These are phyloP conservation scores for Chironomus tentans DNA, from an alignment of 2,888 invertebrate genomes.

Conservation along the genomic window DNA sequence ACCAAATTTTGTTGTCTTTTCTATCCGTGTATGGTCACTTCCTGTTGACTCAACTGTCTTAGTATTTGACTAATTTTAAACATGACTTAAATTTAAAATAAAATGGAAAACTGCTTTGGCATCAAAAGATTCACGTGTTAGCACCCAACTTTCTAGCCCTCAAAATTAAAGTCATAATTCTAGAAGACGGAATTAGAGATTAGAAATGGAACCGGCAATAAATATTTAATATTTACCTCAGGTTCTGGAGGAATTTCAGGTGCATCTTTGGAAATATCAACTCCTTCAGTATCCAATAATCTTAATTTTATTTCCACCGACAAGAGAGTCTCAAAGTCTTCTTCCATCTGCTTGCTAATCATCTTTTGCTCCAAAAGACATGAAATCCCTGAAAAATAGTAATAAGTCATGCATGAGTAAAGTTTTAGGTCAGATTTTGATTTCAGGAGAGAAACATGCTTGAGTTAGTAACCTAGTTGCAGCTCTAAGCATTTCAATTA, in stretches of 20 bases:
- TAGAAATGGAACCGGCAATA: background rate
- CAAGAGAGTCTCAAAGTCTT: slow-evolving; percentile 82
- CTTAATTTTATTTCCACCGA: slow-evolving; percentile 95
- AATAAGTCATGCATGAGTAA: too few species aligned
- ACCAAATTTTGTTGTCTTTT: too few species aligned
- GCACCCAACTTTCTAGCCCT: slow-evolving; percentile 34
- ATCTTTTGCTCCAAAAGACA: slow-evolving; percentile 79
- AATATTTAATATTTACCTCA: slow-evolving; percentile 42
- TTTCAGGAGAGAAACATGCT: too few species aligned
- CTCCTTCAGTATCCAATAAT: slow-evolving; percentile 87
- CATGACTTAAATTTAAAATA: background rate
- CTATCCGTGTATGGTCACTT: too few species aligned
- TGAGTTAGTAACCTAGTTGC: too few species aligned
- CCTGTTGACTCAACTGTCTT: too few species aligned
- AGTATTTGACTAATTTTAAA: background rate
- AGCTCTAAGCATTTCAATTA: too few species aligned
- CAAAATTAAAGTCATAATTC: slow-evolving; percentile 70
- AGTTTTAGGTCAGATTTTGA: too few species aligned
- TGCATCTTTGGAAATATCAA: slow-evolving; percentile 86
- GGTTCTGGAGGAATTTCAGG: slow-evolving; percentile 89
- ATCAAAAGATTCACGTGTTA: slow-evolving; percentile 6
- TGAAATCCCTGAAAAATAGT: slow-evolving; percentile 55
- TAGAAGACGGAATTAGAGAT: background rate
- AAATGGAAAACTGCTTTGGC: slow-evolving; percentile 2
- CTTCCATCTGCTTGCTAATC: slow-evolving; percentile 77